phyloP scores from a whole-genome alignment of 2,113 vertebrate genomes.

The Tinamus guttatus region DNA sequence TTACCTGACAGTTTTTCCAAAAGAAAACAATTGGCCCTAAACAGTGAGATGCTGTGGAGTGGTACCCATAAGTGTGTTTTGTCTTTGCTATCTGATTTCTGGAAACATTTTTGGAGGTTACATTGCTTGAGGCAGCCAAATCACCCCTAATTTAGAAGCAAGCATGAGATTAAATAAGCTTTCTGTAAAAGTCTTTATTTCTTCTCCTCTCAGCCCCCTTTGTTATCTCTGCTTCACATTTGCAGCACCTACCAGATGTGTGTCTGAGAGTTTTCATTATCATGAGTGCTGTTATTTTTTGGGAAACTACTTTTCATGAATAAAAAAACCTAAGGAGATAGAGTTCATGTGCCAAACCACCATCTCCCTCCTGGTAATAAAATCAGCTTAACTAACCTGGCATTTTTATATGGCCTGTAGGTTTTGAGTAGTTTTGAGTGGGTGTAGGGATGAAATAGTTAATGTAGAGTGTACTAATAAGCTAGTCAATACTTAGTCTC shows the following conservation, averaged over 20 bases:
- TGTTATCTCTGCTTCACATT: not conserved
- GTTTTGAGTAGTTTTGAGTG: slow-evolving; percentile 25
- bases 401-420: slow-evolving; percentile 25
- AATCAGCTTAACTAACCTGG: slow-evolving; percentile 20
- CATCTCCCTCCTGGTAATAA: not conserved
- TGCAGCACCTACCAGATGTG: not conserved
- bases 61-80: not conserved
- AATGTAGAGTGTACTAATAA: too few species aligned
- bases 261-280: not conserved
- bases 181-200: not conserved
- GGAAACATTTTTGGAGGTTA: slow-evolving; percentile 15
- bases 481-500: too few species aligned
- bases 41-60: not conserved
- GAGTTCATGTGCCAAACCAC: not conserved
- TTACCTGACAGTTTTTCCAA: not conserved
- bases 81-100: not conserved
- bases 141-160: slow-evolving; percentile 18
- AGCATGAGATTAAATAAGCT: not conserved
- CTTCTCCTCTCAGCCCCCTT: not conserved
- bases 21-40: not conserved
- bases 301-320: slow-evolving; percentile 17
- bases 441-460: too few species aligned
- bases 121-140: not conserved
- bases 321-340: not conserved
- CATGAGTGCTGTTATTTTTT: not conserved